Evolutionary conservation across 2,113 vertebrate species (phyloP).

Genomic region (Oreochromis tanganicae): DNA sequence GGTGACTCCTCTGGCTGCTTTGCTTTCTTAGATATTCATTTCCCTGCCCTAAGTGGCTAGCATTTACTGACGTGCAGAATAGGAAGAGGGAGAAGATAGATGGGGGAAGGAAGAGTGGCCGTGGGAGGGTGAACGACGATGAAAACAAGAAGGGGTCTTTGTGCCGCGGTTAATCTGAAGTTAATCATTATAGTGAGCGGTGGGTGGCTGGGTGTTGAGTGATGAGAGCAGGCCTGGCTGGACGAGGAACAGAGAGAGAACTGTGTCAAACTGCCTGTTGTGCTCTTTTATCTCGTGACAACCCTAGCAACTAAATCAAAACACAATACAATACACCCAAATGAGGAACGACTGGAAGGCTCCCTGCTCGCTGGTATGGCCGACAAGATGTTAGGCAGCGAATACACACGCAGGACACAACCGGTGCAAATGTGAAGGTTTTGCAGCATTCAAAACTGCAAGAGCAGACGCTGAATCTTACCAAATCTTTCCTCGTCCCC

Average conservation of each 20-base stretch:
- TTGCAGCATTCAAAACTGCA: neutral
- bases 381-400: neutral
- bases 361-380: neutral
- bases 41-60: slow-evolving; percentile 12
- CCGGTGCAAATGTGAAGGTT: neutral
- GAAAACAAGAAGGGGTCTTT: slow-evolving; percentile 35
- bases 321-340: slow-evolving; percentile 24
- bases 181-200: slow-evolving; percentile 41
- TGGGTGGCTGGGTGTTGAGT: slow-evolving; percentile 37
- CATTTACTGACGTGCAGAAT: slow-evolving; percentile 25
- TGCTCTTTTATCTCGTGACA: slow-evolving; percentile 26
- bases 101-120: neutral
- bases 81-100: slow-evolving; percentile 15
- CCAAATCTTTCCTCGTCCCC: neutral
- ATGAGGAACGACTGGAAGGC: neutral
- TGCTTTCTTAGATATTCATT: slow-evolving; percentile 12
- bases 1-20: slow-evolving; percentile 14
- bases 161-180: slow-evolving; percentile 41
- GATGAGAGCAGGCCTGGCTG: slow-evolving; percentile 15
- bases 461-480: neutral
- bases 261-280: slow-evolving; percentile 3
- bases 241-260: slow-evolving; percentile 29
- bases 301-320: slow-evolving; percentile 44
- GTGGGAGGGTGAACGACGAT: neutral
- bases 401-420: neutral